phyloP scores from a whole-genome alignment of 2,113 vertebrate species.

The Solenodon paradoxus region DNA sequence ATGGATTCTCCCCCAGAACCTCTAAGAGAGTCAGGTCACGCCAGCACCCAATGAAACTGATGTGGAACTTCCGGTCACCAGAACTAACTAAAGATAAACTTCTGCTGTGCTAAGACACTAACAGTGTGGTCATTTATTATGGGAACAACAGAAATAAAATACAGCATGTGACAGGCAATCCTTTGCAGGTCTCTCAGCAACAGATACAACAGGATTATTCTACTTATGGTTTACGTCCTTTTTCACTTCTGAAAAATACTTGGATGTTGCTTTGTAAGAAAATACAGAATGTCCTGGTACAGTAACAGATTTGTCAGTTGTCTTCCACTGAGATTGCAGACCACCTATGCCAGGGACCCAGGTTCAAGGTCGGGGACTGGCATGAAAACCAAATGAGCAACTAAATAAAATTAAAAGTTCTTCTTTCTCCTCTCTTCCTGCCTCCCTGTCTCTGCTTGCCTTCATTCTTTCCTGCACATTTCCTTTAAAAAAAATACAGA shows the following conservation, averaged over 20 bases:
- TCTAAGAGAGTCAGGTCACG: neutral
- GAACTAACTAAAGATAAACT: neutral
- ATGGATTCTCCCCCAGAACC: neutral
- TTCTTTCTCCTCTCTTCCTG: too few relatives aligned
- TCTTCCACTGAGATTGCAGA: too few relatives aligned
- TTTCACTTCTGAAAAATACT: neutral
- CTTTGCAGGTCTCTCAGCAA: neutral
- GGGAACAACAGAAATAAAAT: neutral
- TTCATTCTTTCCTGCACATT: too few relatives aligned
- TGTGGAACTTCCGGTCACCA: neutral
- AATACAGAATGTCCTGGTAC: neutral
- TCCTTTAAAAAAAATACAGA: conserved; percentile 31
- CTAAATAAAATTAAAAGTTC: too few relatives aligned
- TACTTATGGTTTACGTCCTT: neutral
- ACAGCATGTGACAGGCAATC: neutral
- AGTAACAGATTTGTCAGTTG: too few relatives aligned
- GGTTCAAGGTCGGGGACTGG: too few relatives aligned
- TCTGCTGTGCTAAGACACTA: neutral
- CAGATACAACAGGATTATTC: neutral
- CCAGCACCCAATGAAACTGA: neutral
- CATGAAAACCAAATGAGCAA: too few relatives aligned
- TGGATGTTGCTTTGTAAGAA: neutral
- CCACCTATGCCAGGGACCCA: too few relatives aligned
- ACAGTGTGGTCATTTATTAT: neutral
- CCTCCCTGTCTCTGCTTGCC: too few relatives aligned